phyloP scores from a whole-genome alignment of 2,113 vertebrate genomes.

The Uropsilus gracilis region DNA sequence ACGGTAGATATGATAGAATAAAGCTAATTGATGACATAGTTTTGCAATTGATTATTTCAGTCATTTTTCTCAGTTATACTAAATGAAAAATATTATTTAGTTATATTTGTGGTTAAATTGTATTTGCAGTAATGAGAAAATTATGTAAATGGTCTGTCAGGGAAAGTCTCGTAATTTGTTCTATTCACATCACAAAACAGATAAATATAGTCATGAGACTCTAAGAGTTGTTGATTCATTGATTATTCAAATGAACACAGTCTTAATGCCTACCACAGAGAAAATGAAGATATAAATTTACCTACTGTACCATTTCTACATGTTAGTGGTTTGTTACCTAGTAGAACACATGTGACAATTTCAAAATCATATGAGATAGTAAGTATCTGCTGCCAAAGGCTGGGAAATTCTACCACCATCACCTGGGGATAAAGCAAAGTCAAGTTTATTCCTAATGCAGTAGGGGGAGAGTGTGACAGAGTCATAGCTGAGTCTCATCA shows the following conservation, averaged over 20 bases:
- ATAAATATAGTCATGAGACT: neutral
- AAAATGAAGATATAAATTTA: neutral
- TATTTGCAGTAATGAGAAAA: neutral
- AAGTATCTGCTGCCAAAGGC: neutral
- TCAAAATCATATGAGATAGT: neutral
- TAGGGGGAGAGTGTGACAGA: neutral
- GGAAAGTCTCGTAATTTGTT: neutral
- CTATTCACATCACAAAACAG: neutral
- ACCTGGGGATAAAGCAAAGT: neutral
- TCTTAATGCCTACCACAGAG: neutral
- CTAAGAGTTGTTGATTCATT: neutral
- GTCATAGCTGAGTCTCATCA: neutral
- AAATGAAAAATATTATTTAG: neutral
- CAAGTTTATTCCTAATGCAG: neutral
- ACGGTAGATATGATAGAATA: neutral
- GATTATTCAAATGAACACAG: neutral
- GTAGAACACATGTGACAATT: neutral
- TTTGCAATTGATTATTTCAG: slow-evolving; percentile 2
- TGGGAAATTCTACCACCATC: neutral
- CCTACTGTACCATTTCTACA: neutral
- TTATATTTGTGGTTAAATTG: neutral
- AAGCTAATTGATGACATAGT: neutral
- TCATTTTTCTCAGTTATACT: slow-evolving; percentile 5
- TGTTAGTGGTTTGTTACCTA: neutral
- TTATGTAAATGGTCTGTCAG: neutral